Percentiles rank a stretch among this genome's conserved stretches.
phyloP scores from a whole-genome alignment of 2,797 vertebrate genomes.

The Urocyon cinereoargenteus region DNA sequence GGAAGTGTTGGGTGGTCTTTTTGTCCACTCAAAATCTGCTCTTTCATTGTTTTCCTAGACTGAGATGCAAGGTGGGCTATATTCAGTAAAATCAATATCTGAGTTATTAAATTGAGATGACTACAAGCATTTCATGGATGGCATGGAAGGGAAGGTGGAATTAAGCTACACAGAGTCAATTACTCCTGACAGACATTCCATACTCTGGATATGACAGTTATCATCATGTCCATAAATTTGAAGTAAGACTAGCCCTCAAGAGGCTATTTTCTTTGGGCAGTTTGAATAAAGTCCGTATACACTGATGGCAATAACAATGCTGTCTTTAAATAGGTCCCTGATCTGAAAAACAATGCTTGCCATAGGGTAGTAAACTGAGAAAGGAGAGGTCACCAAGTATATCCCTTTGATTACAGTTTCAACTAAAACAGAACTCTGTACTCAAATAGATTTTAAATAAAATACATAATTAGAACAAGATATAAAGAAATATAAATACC shows the following conservation, averaged over 20 bases:
- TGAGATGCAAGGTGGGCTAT: background rate
- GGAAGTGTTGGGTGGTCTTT: background rate
- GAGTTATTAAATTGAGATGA: slow-evolving; percentile 26
- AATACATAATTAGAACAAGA: background rate
- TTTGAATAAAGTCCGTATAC: slow-evolving; percentile 20
- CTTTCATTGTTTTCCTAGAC: slow-evolving; percentile 6
- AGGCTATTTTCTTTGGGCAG: background rate
- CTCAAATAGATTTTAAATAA: background rate
- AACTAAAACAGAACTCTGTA: background rate
- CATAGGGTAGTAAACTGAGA: background rate
- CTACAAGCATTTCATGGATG: background rate
- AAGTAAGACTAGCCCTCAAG: background rate
- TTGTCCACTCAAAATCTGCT: background rate
- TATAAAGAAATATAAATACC: background rate
- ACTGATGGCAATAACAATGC: background rate
- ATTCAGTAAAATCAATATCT: slow-evolving; percentile 55
- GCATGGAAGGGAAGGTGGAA: background rate
- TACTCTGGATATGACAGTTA: background rate
- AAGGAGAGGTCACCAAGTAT: background rate
- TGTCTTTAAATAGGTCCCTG: background rate
- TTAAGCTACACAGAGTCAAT: background rate
- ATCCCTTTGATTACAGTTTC: background rate
- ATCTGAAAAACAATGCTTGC: background rate
- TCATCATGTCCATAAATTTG: background rate
- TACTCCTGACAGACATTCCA: background rate